Percentiles rank a stretch among this genome's conserved stretches.
These are phyloP conservation scores for Monopis laevigella DNA, from an alignment of 2,888 invertebrate species.

Conservation along the genomic window DNA sequence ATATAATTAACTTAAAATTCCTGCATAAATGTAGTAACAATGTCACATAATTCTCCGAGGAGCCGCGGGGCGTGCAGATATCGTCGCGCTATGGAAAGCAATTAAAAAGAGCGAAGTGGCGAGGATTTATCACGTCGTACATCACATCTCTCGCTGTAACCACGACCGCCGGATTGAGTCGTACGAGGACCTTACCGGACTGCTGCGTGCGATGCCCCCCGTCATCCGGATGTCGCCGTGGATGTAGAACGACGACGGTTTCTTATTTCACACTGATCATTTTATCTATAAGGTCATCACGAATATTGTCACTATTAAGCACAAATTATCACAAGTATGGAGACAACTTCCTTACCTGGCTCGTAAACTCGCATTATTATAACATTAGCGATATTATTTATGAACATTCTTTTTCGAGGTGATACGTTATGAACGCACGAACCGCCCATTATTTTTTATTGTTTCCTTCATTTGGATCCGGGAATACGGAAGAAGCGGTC, in stretches of 20 bases:
- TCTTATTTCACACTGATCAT: neutral
- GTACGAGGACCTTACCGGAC: conserved; percentile 3
- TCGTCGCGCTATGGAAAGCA: conserved; percentile 3
- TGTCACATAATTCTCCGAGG: conserved; percentile 4
- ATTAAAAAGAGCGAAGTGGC: conserved; percentile 9
- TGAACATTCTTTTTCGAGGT: conserved; percentile 3
- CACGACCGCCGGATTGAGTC: conserved; percentile 9
- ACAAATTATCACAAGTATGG: conserved; percentile 1
- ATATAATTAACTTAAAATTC: conserved; percentile 10
- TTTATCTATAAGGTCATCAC: conserved; percentile 1
- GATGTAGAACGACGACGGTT: too few species aligned
- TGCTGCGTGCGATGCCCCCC: neutral
- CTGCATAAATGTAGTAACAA: conserved; percentile 2
- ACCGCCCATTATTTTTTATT: conserved; percentile 6
- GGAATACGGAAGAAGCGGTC: neutral
- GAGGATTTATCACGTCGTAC: conserved; percentile 13
- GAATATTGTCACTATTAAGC: conserved; percentile 4
- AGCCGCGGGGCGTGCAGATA: neutral
- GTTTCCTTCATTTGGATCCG: conserved; percentile 2
- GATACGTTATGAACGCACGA: conserved; percentile 2
- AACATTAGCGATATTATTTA: too few species aligned
- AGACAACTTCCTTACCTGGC: neutral
- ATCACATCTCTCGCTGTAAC: conserved; percentile 11
- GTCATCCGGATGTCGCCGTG: conserved; percentile 1
- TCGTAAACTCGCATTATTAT: neutral